Evolutionary conservation across 2,113 vertebrate species (phyloP).

Genomic region (Cyphomyrus discorhynchus): DNA sequence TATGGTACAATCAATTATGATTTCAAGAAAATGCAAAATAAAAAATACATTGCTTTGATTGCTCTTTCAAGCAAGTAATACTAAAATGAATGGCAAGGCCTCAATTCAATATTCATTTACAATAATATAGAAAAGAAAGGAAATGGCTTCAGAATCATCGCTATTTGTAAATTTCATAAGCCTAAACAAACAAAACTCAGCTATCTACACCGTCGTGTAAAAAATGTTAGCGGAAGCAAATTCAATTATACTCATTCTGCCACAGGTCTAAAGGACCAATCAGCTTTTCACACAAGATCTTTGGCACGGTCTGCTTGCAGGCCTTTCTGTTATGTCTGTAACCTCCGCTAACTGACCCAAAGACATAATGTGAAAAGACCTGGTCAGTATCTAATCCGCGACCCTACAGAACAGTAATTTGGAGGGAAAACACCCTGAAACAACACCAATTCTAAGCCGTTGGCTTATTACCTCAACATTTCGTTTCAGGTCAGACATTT

Average conservation of each 20-base stretch:
- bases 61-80: conserved; percentile 56
- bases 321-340: neutral
- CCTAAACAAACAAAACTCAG: neutral
- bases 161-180: conserved; percentile 13
- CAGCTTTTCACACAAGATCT: neutral
- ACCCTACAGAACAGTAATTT: neutral
- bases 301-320: neutral
- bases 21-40: conserved; percentile 58
- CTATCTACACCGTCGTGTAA: neutral
- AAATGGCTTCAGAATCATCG: conserved; percentile 33
- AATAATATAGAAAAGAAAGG: conserved; percentile 43
- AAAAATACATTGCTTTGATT: conserved; percentile 65
- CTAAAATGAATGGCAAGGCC: conserved; percentile 68
- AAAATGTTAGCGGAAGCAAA: neutral
- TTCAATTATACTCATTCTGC: neutral
- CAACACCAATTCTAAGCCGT: neutral
- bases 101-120: conserved; percentile 49
- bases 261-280: neutral
- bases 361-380: conserved; percentile 5
- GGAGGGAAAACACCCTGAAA: neutral
- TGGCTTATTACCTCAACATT: conserved; percentile 41
- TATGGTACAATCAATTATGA: conserved; percentile 74
- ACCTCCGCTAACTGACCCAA: neutral
- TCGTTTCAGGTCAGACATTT: conserved; percentile 68
- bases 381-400: neutral